Evolutionary conservation across 2,113 vertebrate genomes (phyloP), one percentile per base, ranked within the genome.

Genomic region (Choloepus hoffmanni): DNA sequence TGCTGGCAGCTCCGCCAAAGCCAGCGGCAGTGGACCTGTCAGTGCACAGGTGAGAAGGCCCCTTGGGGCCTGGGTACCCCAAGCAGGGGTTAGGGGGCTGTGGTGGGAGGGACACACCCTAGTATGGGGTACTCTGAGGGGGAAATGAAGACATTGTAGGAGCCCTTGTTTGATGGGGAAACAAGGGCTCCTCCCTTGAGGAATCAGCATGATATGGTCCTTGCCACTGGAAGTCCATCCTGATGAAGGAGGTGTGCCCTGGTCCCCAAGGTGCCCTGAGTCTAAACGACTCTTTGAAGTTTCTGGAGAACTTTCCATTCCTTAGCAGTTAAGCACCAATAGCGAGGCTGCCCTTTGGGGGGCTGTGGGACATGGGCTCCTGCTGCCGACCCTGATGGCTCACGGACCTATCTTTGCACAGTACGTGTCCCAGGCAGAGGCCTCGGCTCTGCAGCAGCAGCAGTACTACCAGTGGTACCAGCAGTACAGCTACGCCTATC

Each of bases 381-480:
- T 3, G 21, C 50, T 28, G 1, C 26, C 3, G 0, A 21, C 3
- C 7, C 79, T 77, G 7, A 92, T 0, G 0, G 53, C 7, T 0
- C 0, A 0, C 0, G 18, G 23, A 15, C 1, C 50, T 30, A 28
- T 82, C 24, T 94, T 40, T 77, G 92, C 93, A 3, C 98, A 99
- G 98, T 99, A 99, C 21, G 98, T 98, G 83, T 96, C 98, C 8
- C 98, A 98, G 94, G 98, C 98, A 0, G 99, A 99, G 24, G 97
- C 99, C 3, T 94, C 98, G 0, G 97, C 98, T 3, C 95, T 99
- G 67, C 99, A 99, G 90, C 98, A 98, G 74, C 98, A 99, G 1
- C 99, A 99, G 97, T 99, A 99, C 97, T 99, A 99, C 96, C 99
- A 99, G 98, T 99, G 99, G 98, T 99, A 99, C 96, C 99, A 99